Evolutionary conservation across 2,797 vertebrate genomes (phyloP), one percentile per base, ranked within the genome.

Genomic region (Rhadinocentrus ornatus): DNA sequence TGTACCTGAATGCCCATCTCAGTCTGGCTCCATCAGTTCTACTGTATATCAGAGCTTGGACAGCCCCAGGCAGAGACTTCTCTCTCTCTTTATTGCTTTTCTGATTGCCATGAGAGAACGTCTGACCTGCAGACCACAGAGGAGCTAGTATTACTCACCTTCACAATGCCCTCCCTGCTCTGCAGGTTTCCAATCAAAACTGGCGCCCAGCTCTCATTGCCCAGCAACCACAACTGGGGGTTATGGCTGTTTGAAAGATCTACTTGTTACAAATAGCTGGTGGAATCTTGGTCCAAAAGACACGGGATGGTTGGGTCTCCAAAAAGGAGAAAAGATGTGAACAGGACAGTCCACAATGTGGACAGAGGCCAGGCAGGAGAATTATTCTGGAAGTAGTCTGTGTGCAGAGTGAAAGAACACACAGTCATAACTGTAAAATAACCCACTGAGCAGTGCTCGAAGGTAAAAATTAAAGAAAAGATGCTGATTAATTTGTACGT

Each of bases 231-330:
- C 78, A 54, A 65, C 55, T 56, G 55, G 86, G 87, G 91, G 88
- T 89, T 85, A 88, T 5, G 50, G 74, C 75, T 80, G 73, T 84
- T 73, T 72, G 66, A 81, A 88, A 86, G 86, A 90, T 89, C 86
- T 82, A 83, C 84, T 84, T 65, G 74, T 85, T 89, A 93, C 88
- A 92, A 92, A 91, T 85, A 72, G 74, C 80, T 82, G 74, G 84
- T 80, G 73, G 72, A 86, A 77, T 75, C 71, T 62, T 73, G 78
- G 75, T 75, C 82, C 56, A 50, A 53, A 7, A 10, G 77, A 87
- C 73, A 78, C 44, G 34, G 53, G 66, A 71, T 62, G 81, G 73
- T 73, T 82, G 62, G 53, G 53, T 69, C 70, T 74, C 53, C 3
- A 29, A 64, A 78, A 78, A 56, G 71, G 59, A 76, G 81, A 64